Evolutionary conservation across 1,140 invertebrate species (phyloP), one percentile per base, ranked within the genome.

Genomic region (Agrypnia vestita): DNA sequence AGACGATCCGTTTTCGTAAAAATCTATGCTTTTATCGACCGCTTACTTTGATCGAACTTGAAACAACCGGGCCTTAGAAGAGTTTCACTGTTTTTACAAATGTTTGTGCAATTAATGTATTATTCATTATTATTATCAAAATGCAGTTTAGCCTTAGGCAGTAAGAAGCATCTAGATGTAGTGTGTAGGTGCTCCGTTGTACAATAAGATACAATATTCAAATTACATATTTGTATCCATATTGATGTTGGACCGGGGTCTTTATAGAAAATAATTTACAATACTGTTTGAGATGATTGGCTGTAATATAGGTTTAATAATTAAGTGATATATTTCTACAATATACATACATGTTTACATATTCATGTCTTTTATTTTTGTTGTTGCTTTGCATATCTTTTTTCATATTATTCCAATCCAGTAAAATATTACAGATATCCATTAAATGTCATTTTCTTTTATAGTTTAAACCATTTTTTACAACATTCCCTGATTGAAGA

Each of bases 301-400:
- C 53, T 56, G 53, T 56, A 56, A 56, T 56, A 56, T 56, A 56
- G 8, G n/a, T 56, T 35, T 3, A 35, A 56, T 8, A 15, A 17
- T 56, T 56, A 56, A 56, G 53, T 56, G 53, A 56, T 56, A 35
- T 35, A 35, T 35, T 35, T 35, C 53, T 56, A 56, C 53, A 56
- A 9, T 56, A 56, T 56, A 19, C 53, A 17, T 35, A 35, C 25
- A 35, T 35, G 25, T 35, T 35, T 35, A 35, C 25, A 35, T 35
- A 35, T 35, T 35, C 6, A 35, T 6, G 25, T 6, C 25, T 35
- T 35, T 35, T 35, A 35, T 35, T 35, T 35, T 35, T 35, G 25
- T 35, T 35, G 6, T 35, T 35, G 6, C 25, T 35, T 35, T 35
- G 25, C 25, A 6, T 35, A 35, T 6, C 25, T 35, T 35, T 35